These are phyloP conservation scores for Hippopotamus amphibius DNA, from an alignment of 2,113 vertebrate genomes.

Conservation along the genomic window DNA sequence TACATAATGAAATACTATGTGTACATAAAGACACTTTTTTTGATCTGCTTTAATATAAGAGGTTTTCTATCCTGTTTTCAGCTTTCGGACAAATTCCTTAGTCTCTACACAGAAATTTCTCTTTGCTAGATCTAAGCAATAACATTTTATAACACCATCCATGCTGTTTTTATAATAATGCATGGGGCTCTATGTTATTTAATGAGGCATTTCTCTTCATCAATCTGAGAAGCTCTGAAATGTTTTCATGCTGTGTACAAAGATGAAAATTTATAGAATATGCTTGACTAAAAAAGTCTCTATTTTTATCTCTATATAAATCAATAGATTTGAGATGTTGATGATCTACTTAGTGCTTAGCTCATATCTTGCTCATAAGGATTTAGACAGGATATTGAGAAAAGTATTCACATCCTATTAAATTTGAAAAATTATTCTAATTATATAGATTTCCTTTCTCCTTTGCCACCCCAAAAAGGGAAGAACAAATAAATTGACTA, in stretches of 20 bases:
- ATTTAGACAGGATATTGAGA: slow-evolving; percentile 30
- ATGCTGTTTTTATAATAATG: slow-evolving; percentile 52
- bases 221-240: slow-evolving; percentile 60
- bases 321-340: slow-evolving; percentile 49
- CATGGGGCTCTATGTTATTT: slow-evolving; percentile 6
- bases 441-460: background rate
- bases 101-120: background rate
- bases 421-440: slow-evolving; percentile 38
- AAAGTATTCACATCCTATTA: background rate
- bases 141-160: slow-evolving; percentile 29
- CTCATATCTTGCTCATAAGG: slow-evolving; percentile 20
- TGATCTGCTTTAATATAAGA: background rate
- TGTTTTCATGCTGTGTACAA: slow-evolving; percentile 36
- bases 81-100: background rate
- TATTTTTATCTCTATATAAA: slow-evolving; percentile 56
- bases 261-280: slow-evolving; percentile 55
- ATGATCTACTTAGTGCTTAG: slow-evolving; percentile 49
- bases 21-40: background rate
- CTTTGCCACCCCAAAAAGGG: background rate
- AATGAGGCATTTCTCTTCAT: slow-evolving; percentile 77
- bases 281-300: slow-evolving; percentile 37
- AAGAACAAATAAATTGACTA: background rate
- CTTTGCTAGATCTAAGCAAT: slow-evolving; percentile 45
- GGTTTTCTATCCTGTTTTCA: background rate
- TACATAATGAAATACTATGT: background rate